Base-by-base conservation (phyloP, 2,888 invertebrate species). In the Spatulosminthurus flaviceps region DNA sequence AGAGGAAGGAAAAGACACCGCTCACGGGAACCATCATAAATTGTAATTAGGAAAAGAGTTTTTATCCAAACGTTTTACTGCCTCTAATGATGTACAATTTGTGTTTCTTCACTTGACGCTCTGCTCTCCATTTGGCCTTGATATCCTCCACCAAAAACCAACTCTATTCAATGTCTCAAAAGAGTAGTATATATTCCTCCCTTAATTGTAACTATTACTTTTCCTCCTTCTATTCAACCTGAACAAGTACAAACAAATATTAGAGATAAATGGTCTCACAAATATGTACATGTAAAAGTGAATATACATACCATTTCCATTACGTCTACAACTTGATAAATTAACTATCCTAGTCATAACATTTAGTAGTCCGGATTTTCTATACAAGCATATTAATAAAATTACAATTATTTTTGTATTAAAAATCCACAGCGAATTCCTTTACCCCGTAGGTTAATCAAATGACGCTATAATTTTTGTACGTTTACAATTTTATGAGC, bases 1-100 rank as follows among this genome's bases (percentile, higher is more conserved):
- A 43, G 28, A 69, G n/a, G 43, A n/a, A n/a, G 24, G n/a, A 69
- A 76, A 69, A 76, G 76, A 76, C 67, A 67, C 76, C 76, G 76
- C 67, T 75, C 64, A 75, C 60, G 78, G 79, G 66, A 67, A 64
- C 69, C 34, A 77, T 77, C 79, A 81, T 83, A 83, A 83, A 83
- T 83, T 81, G 82, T 83, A 83, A 83, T 83, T 83, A 83, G 80
- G 81, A 78, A 83, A 78, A 83, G 76, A 78, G 76, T 81, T 82
- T 83, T 83, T 81, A 75, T 79, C 71, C 61, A 76, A 75, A 80
- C 83, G 81, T 77, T 83, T 84, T 84, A 84, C 83, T 79, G 73
- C 82, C 82, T 79, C 81, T 84, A 84, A 84, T 84, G 81, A 84
- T 80, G 79, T 81, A 71, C 82, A 83, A 83, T 83, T 83, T 79